Evolutionary conservation across 2,888 invertebrate genomes (phyloP), one percentile per base, ranked within the genome.

Genomic region (Meiosimyza decipiens): DNA sequence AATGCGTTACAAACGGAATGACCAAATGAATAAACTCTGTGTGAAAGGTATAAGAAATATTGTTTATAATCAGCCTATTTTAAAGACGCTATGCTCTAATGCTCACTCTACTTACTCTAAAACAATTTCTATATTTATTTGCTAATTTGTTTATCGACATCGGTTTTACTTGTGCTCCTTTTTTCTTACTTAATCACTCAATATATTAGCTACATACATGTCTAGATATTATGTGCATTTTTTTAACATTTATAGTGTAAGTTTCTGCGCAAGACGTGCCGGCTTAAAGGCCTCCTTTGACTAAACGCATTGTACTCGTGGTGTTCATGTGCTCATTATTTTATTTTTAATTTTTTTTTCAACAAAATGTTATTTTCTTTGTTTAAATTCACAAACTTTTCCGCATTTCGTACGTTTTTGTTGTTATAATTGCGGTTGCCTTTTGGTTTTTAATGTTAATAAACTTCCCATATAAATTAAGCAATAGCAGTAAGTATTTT

Each of bases 391-490:
- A 55, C 49, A 28, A 52, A 63, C 64, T 77, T 82, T 79, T 74
- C 74, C 72, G 72, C 73, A 77, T 75, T 72, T 71, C 66, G 68
- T 52, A 66, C 62, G 47, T 59, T 60, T 50, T 54, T 40, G 67
- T 60, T 33, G 57, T 67, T 75, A 67, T 74, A 71, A 66, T 22
- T 72, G 55, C 68, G 73, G 75, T 52, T 76, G 73, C 60, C 78
- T 79, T 76, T 78, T 77, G 76, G 79, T 81, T 79, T 76, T 78
- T 80, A 80, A 78, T 80, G 78, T 82, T 81, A 79, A 78, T 79
- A 81, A 82, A 83, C 82, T 82, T 83, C 79, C 81, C 76, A 33
- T 71, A 60, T 50, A 52, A 40, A 22, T 33, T 33, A 70, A 70
- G 47, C 52, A 57, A 11, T 22, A 50, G 40, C 3, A 70, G 49